Base-by-base conservation (phyloP, 2,888 invertebrate genomes). In the Charanyca ferruginea region DNA sequence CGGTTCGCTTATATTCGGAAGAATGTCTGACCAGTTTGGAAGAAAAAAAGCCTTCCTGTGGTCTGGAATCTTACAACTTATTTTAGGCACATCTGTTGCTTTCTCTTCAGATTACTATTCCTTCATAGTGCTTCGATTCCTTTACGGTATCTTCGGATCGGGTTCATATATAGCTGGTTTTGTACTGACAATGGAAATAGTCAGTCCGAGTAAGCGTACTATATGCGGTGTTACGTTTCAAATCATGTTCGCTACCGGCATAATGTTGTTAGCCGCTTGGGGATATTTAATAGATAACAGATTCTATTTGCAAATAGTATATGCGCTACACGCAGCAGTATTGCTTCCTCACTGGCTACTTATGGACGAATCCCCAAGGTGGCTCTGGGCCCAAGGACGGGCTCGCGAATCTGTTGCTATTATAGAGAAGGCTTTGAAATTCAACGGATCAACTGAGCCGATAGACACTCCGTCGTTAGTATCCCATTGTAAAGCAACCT, bases 321-420 rank as follows among this genome's bases (percentile, higher is more conserved):
- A 98, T 87, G 98, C 97, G 0, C 89, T 97, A 57, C 98, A 98
- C 86, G 97, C 97, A 55, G 91, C 96, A 3, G 85, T 98, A 0
- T 94, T 98, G 25, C 89, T 98, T 61, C 97, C 97, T 18, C 98
- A 98, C 88, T 98, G 97, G 97, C 97, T 98, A 96, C 85, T 98
- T 32, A 97, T 98, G 96, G 98, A 98, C 83, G 98, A 98, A 91
- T 98, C 98, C 35, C 98, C 98, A 0, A 96, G 98, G 73, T 98
- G 98, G 98, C 93, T 98, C 3, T 98, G 98, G 98, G 96, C 97
- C 7, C 98, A 98, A 87, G 98, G 98, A 2, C 96, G 97, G 28
- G 96, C 96, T 1, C 94, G 96, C 13, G 98, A 98, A 89, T 97
- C 98, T 0, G 96, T 98, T 0, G 96, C 96, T 9, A 98, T 98